A percentile compares a stretch with the other conserved stretches of the same genome.
These are phyloP conservation scores for Sesia apiformis DNA, from an alignment of 2,888 invertebrate species.

Conservation along the genomic window DNA sequence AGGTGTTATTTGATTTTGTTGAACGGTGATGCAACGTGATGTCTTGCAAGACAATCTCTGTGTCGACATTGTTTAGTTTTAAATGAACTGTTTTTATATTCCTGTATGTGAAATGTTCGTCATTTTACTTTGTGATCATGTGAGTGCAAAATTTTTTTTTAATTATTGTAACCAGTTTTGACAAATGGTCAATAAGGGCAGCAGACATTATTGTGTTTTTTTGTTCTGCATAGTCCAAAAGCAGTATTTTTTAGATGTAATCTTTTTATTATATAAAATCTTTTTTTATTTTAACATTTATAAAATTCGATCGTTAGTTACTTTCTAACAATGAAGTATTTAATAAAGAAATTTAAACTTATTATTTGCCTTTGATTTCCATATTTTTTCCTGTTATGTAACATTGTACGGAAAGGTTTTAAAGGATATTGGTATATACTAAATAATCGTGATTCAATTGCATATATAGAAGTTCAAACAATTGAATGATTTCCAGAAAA, in stretches of 20 bases:
- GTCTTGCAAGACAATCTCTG: too few relatives aligned
- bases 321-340: slow-evolving; percentile 74
- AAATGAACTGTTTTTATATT: slow-evolving; percentile 23
- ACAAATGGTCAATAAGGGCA: slow-evolving; percentile 53
- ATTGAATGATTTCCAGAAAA: too few relatives aligned
- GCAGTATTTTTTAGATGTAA: slow-evolving; percentile 73
- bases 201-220: slow-evolving; percentile 44
- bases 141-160: slow-evolving; percentile 63
- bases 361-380: slow-evolving; percentile 39
- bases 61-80: too few relatives aligned
- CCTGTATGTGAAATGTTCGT: slow-evolving; percentile 67
- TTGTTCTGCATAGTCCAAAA: slow-evolving; percentile 68
- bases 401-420: too few relatives aligned
- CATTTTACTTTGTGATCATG: slow-evolving; percentile 73
- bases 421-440: too few relatives aligned
- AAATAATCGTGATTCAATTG: too few relatives aligned
- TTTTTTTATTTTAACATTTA: slow-evolving; percentile 65
- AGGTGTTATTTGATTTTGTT: too few relatives aligned
- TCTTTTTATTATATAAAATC: slow-evolving; percentile 62
- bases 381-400: too few relatives aligned
- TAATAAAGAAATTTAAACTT: slow-evolving; percentile 72
- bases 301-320: slow-evolving; percentile 72
- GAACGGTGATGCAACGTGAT: too few relatives aligned
- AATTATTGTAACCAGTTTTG: slow-evolving; percentile 52
- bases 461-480: too few relatives aligned